Conservation (phyloP, 2,113 vertebrate species). For the Marcusenius ussheri region DNA sequence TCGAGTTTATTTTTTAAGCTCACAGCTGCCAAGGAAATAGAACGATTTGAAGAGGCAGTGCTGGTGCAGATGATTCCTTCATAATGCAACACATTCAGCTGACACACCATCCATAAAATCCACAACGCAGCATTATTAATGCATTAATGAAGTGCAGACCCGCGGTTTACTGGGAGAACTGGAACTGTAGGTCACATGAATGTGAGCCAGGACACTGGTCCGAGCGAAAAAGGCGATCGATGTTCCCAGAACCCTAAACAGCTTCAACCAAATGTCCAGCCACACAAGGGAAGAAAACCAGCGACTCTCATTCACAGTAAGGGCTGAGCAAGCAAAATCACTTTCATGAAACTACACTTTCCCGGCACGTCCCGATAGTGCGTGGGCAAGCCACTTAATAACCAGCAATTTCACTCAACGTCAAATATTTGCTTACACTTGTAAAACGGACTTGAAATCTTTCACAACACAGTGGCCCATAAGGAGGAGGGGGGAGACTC, state of each 20-base stretch:
- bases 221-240: neutral
- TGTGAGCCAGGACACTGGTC: neutral
- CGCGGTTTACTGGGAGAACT: neutral
- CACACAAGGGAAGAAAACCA: neutral
- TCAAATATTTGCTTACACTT: slow-evolving; percentile 7
- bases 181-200: neutral
- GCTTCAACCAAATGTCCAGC: neutral
- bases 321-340: neutral
- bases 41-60: neutral
- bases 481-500: neutral
- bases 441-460: neutral
- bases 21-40: neutral
- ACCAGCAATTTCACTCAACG: neutral
- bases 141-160: neutral
- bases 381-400: slow-evolving; percentile 4
- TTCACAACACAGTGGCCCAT: neutral
- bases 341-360: neutral
- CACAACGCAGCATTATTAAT: neutral
- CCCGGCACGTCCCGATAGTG: neutral
- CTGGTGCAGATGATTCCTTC: neutral
- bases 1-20: neutral
- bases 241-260: neutral
- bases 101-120: neutral
- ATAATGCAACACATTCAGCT: neutral
- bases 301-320: neutral